phyloP scores from a whole-genome alignment of 23 tunicate genomes.

The Halocynthia roretzi region DNA sequence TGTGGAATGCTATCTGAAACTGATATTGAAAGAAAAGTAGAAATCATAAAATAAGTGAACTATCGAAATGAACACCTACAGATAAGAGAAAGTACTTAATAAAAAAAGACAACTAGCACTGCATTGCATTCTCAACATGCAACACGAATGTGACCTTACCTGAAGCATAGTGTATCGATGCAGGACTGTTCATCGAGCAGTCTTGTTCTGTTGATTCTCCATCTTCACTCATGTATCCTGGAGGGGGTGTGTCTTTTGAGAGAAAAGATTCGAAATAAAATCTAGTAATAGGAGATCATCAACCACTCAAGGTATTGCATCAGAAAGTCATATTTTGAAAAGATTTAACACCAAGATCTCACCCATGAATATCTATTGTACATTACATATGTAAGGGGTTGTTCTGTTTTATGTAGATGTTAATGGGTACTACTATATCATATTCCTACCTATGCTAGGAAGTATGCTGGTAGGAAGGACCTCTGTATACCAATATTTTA shows the following conservation, averaged over 20 bases:
- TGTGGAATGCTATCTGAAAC: too few species aligned
- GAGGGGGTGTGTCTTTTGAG: slow-evolving; percentile 58
- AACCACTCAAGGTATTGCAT: background rate
- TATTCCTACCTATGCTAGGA: too few species aligned
- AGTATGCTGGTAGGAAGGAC: too few species aligned
- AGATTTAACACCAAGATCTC: background rate
- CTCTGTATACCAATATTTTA: too few species aligned
- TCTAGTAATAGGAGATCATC: background rate
- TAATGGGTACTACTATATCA: too few species aligned
- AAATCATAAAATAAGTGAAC: background rate
- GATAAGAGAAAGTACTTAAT: too few species aligned
- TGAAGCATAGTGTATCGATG: slow-evolving; percentile 38
- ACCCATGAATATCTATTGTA: background rate
- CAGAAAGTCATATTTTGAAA: background rate
- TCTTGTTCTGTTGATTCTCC: slow-evolving; percentile 70
- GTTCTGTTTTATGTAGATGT: too few species aligned
- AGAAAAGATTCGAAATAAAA: too few species aligned
- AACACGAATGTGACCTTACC: slow-evolving; percentile 27
- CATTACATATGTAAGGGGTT: too few species aligned
- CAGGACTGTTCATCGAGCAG: slow-evolving; percentile 38
- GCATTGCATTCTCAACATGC: background rate
- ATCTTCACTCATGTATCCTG: slow-evolving; percentile 88
- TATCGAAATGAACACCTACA: too few species aligned
- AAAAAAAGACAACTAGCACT: background rate
- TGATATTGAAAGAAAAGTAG: too few species aligned